Conservation (phyloP, 1,140 invertebrate species). For the Pseudomyrmex flavicornis region DNA sequence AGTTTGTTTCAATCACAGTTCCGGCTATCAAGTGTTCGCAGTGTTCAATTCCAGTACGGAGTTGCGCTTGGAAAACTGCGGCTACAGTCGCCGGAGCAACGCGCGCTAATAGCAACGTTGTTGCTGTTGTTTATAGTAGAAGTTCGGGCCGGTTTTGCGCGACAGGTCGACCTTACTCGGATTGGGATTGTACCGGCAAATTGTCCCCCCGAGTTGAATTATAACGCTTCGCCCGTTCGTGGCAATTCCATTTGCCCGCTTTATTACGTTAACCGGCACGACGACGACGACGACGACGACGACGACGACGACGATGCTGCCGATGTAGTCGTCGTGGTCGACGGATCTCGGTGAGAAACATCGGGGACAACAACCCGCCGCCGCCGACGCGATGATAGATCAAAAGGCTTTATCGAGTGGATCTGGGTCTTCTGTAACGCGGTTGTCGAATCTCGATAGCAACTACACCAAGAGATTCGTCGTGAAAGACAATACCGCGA, state of each 20-base stretch:
- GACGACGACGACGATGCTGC: conserved; percentile 41
- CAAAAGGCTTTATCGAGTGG: conserved; percentile 61
- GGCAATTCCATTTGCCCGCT: conserved; percentile 73
- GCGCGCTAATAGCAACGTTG: conserved; percentile 59
- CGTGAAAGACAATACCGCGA: background rate
- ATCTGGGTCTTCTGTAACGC: conserved; percentile 20
- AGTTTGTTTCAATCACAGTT: conserved; percentile 1
- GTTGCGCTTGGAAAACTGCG: conserved; percentile 1
- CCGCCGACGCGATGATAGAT: conserved; percentile 56
- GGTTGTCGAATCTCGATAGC: background rate
- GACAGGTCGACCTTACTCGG: conserved; percentile 62
- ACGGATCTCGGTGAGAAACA: conserved; percentile 43
- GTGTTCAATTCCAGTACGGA: background rate
- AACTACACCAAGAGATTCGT: background rate
- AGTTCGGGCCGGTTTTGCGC: conserved; percentile 71
- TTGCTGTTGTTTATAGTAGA: conserved; percentile 71
- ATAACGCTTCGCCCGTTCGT: conserved; percentile 67
- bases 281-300: conserved; percentile 37
- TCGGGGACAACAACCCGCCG: conserved; percentile 6
- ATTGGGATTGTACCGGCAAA: conserved; percentile 74
- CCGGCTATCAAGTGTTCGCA: background rate
- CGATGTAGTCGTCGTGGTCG: conserved; percentile 39
- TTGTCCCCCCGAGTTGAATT: conserved; percentile 74
- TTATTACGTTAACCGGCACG: conserved; percentile 70
- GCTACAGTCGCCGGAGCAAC: background rate